Evolutionary conservation across 1,140 invertebrate genomes (phyloP).

Genomic region (Agrypnia vestita): DNA sequence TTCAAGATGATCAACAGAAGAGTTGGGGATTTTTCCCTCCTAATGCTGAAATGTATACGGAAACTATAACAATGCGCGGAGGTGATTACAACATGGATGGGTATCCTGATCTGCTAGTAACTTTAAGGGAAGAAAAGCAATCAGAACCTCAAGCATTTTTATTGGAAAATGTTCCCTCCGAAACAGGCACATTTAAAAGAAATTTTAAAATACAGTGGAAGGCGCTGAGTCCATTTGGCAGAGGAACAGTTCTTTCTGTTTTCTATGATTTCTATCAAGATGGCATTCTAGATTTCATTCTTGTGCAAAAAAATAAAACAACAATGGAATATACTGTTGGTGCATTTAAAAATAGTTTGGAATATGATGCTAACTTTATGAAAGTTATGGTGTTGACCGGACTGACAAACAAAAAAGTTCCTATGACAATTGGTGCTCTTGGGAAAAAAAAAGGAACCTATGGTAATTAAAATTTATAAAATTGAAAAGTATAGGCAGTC

Average conservation of each 20-base stretch:
- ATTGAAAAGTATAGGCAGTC: no score
- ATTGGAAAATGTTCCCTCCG: constrained; percentile 84
- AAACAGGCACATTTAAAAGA: constrained; percentile 77
- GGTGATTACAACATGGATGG: constrained; percentile 98
- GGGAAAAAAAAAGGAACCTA: constrained; percentile 86
- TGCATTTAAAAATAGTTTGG: constrained; percentile 90
- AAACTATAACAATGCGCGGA: constrained; percentile 86
- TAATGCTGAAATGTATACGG: constrained; percentile 75
- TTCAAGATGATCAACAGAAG: constrained; percentile 79
- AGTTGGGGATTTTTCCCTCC: constrained; percentile 80
- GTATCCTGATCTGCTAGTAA: constrained; percentile 92
- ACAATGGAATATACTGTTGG: constrained; percentile 75
- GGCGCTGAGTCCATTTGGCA: constrained; percentile 78
- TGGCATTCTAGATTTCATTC: constrained; percentile 85
- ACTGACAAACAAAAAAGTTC: constrained; percentile 80
- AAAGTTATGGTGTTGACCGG: constrained; percentile 96
- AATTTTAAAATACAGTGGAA: constrained; percentile 86
- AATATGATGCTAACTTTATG: constrained; percentile 96
- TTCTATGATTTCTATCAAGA: constrained; percentile 96
- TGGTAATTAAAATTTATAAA: constrained; percentile 67
- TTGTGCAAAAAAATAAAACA: constrained; percentile 78
- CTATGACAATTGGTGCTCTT: constrained; percentile 80
- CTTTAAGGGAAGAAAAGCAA: constrained; percentile 74
- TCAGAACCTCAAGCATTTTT: constrained; percentile 79
- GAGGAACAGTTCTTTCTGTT: constrained; percentile 85